A percentile compares a stretch with the other conserved stretches of the same genome.
phyloP scores from a whole-genome alignment of 1,140 invertebrate genomes.

The Calephelis nemesis region DNA sequence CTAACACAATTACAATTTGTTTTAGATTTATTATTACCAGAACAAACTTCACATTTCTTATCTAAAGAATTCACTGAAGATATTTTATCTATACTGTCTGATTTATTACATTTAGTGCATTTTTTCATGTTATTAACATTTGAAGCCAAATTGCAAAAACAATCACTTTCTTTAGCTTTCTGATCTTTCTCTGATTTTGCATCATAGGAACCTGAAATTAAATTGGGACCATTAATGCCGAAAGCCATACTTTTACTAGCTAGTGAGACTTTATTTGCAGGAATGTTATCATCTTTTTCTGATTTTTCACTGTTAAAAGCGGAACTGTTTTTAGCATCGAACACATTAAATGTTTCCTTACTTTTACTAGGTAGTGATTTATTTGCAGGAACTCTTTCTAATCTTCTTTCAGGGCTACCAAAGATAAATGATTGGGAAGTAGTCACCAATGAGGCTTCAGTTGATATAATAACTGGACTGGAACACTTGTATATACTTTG shows the following conservation, averaged over 20 bases:
- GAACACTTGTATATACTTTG: constrained; percentile 37
- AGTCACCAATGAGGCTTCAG: constrained; percentile 26
- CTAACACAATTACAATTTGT: constrained; percentile 43
- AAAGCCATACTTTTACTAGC: background rate
- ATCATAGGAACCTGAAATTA: background rate
- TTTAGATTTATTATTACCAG: constrained; percentile 82
- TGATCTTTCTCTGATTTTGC: background rate
- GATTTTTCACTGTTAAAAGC: background rate
- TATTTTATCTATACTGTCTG: constrained; percentile 35
- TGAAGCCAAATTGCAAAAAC: background rate
- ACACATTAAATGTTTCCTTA: background rate
- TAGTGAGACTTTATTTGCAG: background rate
- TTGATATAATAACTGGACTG: constrained; percentile 42
- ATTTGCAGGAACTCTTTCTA: constrained; percentile 21
- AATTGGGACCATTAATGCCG: background rate
- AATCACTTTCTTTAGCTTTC: background rate
- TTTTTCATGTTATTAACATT: constrained; percentile 22
- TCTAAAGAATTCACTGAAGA: constrained; percentile 30
- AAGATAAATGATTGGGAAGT: constrained; percentile 42
- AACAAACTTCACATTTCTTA: constrained; percentile 82
- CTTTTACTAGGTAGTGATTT: constrained; percentile 13
- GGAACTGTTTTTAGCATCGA: background rate
- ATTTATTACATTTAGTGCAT: constrained; percentile 13
- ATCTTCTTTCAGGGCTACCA: constrained; percentile 33
- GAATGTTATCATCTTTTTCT: background rate